Evolutionary conservation across 2,113 vertebrate genomes (phyloP).

Genomic region (Cryptomyrus ogoouensis): DNA sequence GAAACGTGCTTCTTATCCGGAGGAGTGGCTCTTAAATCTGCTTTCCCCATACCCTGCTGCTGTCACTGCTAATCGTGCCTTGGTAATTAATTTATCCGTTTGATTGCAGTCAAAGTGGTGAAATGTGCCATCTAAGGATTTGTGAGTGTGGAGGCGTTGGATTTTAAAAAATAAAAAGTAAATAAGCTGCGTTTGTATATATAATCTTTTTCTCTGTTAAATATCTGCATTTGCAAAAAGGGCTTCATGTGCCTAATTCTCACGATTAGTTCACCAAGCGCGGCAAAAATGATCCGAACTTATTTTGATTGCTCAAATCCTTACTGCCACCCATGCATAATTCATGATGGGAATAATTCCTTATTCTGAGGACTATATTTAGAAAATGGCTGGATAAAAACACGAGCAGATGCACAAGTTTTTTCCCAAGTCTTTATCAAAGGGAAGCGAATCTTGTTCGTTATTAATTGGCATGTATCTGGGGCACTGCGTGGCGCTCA

Average conservation of each 20-base stretch:
- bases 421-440: constrained; percentile 56
- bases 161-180: constrained; percentile 2
- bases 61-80: constrained; percentile 4
- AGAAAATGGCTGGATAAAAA: constrained; percentile 56
- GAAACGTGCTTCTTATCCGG: not conserved
- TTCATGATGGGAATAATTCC: constrained; percentile 41
- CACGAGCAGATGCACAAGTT: constrained; percentile 50
- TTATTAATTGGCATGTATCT: constrained; percentile 58
- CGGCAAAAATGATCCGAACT: constrained; percentile 19
- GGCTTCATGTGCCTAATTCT: not conserved
- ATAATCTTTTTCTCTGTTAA: constrained; percentile 4
- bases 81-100: constrained; percentile 7
- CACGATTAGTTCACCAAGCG: not conserved
- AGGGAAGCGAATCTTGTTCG: constrained; percentile 42
- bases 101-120: not conserved
- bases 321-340: constrained; percentile 32
- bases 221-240: constrained; percentile 2
- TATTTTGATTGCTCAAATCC: constrained; percentile 40
- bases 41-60: not conserved
- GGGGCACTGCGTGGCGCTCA: constrained; percentile 42
- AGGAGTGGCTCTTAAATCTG: not conserved
- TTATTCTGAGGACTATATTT: constrained; percentile 35
- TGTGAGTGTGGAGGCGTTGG: not conserved
- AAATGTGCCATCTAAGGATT: not conserved
- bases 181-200: not conserved